Evolutionary conservation across 2,888 invertebrate species (phyloP), one percentile per base, ranked within the genome.

Genomic region (Agrilus biguttatus): DNA sequence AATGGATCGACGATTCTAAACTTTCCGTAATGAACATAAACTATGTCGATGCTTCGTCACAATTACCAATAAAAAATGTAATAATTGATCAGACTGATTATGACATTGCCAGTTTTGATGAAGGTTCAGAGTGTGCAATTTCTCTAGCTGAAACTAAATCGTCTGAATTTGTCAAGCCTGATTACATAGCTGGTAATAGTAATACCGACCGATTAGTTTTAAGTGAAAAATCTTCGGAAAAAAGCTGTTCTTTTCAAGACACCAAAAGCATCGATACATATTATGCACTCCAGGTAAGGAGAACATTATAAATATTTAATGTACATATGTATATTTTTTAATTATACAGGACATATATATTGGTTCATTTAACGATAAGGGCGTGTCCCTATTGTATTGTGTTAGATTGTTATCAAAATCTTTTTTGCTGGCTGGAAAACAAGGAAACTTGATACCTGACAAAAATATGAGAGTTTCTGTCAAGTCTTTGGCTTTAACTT

Each of bases 381-480:
- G 77, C 48, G 65, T 78, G 1, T 75, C 83, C 0, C 60, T 89
- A 6, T 70, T 79, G 40, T 86, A 80, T 61, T 84, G 84, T 52
- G 73, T 79, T 7, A 71, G 89, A 49, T 70, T 85, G 44, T 64
- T 91, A 5, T 74, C 76, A 13, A 79, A 80, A 8, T 75, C 77
- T 44, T 90, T 87, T 61, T 67, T 91, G 19, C 63, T 90, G 23
- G 72, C 77, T 12, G 86, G 84, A 0, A 68, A 69, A 40, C 69
- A 71, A 43, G 55, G 51, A 44, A 41, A 46, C 49, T 55, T 82
- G 39, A 77, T 84, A 49, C 67, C 83, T 2, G 93, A 93, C 60
- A 75, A 77, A 62, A 69, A 70, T 17, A 80, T 87, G 33, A 73
- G 95, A 33, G 90, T 96, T 28, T 93, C 93, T 45, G 85, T 92